Conservation (phyloP, 2,797 vertebrate genomes). For the Pangasius macronema region DNA sequence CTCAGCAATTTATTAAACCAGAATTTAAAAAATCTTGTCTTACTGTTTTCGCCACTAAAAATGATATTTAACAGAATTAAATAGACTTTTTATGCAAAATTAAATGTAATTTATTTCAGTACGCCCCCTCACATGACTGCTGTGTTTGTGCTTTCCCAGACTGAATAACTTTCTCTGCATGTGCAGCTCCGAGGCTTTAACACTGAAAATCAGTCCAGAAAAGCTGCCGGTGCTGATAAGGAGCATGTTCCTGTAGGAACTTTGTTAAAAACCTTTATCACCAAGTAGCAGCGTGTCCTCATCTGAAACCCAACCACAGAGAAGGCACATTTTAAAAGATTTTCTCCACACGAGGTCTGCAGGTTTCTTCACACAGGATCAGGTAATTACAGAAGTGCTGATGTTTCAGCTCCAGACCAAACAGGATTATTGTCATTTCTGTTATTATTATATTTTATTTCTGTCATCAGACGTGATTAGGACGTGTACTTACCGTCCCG, state of each 20-base stretch:
- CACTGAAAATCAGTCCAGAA: neutral
- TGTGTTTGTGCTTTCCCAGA: neutral
- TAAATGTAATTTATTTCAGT: neutral
- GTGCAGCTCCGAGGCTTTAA: neutral
- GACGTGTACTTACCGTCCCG: neutral
- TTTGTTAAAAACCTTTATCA: neutral
- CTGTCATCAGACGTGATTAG: neutral
- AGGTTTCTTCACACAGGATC: neutral
- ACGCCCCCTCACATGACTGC: too few relatives aligned
- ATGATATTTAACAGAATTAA: neutral
- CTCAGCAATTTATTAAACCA: neutral
- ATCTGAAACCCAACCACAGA: neutral
- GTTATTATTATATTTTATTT: neutral
- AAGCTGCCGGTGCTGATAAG: conserved; percentile 2
- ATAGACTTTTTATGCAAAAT: neutral
- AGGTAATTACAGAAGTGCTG: neutral
- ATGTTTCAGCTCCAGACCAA: neutral
- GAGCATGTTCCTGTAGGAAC: neutral
- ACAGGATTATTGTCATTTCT: neutral
- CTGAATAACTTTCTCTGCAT: neutral
- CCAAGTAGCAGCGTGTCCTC: neutral
- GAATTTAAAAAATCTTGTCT: neutral
- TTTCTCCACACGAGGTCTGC: neutral
- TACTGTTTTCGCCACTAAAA: neutral
- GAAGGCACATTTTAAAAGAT: neutral